Base-by-base conservation (phyloP, 2,797 vertebrate genomes). In the Liparis tanakae region DNA sequence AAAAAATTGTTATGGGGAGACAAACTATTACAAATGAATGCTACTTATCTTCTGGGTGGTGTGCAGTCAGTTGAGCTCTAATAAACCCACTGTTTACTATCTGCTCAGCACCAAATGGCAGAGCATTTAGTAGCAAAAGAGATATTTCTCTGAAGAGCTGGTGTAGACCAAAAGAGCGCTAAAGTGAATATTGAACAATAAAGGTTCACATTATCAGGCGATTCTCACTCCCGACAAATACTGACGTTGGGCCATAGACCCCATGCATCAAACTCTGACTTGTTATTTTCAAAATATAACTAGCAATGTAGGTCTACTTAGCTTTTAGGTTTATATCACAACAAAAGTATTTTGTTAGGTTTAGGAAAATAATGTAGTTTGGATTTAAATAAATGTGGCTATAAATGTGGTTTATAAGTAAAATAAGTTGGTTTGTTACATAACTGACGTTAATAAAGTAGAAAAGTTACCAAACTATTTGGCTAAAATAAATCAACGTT, bases 121-220 rank as follows among this genome's bases (percentile, higher is more conserved):
- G 15, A 48, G 46, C 18, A n/a, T n/a, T 18, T 48, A n/a, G 17
- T 18, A 48, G 46, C 46, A 48, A 48, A n/a, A 48, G 17, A 44
- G 25, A 34, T 56, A 34, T 37, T 37, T 37, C 10, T 12, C 17
- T 3, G 8, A 58, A 10, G 34, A 37, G 56, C 20, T 54, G 34
- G 36, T 33, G 17, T 39, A 44, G 39, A 57, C 41, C 41, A 57
- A 68, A 68, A 58, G 18, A 68, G 13, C 12, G 55, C n/a, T 17
- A 46, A 37, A 69, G 15, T 50, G 7, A 39, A 30, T 51, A 43
- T 67, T 15, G 15, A 10, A 25, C 4, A 10, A 43, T 25, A 14
- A 12, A 37, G 34, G 54, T 66, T 25, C 36, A 36, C 54, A 34
- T 57, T n/a, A 33, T 56, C 7, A 20, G 12, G 12, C 56, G 10